Evolutionary conservation across 2,113 vertebrate genomes (phyloP), one percentile per base, ranked within the genome.

Genomic region (Halichoeres trimaculatus): DNA sequence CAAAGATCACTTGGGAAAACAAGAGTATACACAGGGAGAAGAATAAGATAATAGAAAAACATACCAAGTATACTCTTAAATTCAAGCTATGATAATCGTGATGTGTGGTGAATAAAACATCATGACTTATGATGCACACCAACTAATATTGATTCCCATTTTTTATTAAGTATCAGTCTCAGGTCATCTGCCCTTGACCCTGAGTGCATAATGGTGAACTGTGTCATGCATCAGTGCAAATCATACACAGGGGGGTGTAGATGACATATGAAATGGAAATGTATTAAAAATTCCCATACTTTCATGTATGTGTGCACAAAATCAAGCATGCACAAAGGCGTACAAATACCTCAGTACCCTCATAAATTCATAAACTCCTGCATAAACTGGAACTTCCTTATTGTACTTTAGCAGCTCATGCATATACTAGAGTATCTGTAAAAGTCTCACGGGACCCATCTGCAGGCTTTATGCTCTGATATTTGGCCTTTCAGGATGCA

Each of bases 401-500:
- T 52, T 62, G 38, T 61, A 65, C 54, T 43, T 85, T 71, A 80
- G 65, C 77, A 77, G 54, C 73, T 83, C 75, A 71, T 58, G 60
- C 55, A 40, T 66, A 56, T 14, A 62, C 36, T 36, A 54, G 12
- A 68, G 26, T 53, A 63, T 80, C 50, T 30, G 50, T 50, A n/a
- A 23, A 70, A 19, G 7, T 63, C 74, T 63, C 76, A 14, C 9
- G 17, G 74, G 80, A 72, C 52, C 35, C 41, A 78, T 76, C 30
- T 16, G 12, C 54, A 55, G 58, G 69, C 66, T 70, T 69, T 73
- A 57, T 36, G 77, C 70, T 48, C 70, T 73, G 62, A 85, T 75
- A 73, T 81, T 75, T 68, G 83, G 65, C 43, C 54, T 76, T 78
- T 69, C 52, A 61, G 70, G 56, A 82, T 68, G 78, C 77, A 67